Percentiles rank a stretch among this genome's conserved stretches.
Conservation (phyloP, 2,888 invertebrate species). For the Ophioninae sp. region DNA sequence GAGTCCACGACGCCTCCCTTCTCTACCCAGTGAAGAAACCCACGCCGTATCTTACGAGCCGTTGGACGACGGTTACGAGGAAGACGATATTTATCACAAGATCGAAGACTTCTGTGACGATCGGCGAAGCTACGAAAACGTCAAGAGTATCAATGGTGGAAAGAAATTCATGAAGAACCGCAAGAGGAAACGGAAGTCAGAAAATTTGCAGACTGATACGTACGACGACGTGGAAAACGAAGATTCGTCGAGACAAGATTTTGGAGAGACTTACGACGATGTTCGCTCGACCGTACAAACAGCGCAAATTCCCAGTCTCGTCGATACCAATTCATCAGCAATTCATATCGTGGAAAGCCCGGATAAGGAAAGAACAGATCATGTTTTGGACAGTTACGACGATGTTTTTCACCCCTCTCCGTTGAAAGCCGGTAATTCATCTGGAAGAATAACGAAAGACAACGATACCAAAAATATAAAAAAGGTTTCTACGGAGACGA, state of each 20-base stretch:
- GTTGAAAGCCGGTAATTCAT: background rate
- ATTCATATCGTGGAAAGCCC: background rate
- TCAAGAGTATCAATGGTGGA: constrained; percentile 44
- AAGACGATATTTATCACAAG: constrained; percentile 76
- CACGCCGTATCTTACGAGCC: constrained; percentile 51
- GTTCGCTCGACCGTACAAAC: constrained; percentile 48
- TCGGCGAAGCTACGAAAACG: constrained; percentile 68
- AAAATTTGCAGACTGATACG: constrained; percentile 49
- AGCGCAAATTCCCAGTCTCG: background rate
- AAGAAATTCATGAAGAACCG: constrained; percentile 39
- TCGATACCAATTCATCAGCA: background rate
- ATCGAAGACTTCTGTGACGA: constrained; percentile 73
- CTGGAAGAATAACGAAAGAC: constrained; percentile 3
- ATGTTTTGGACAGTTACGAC: constrained; percentile 34
- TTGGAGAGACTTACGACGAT: constrained; percentile 65
- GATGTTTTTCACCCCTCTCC: constrained; percentile 28
- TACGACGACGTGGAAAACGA: constrained; percentile 53
- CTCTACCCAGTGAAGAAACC: constrained; percentile 66
- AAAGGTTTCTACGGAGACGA: background rate
- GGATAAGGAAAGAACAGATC: constrained; percentile 14
- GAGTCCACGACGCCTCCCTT: constrained; percentile 71
- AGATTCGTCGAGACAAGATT: constrained; percentile 1
- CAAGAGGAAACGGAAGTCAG: constrained; percentile 30
- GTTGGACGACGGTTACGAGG: constrained; percentile 71
- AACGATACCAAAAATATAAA: background rate